phyloP scores from a whole-genome alignment of 2,888 invertebrate genomes.

The Baronia brevicornis region DNA sequence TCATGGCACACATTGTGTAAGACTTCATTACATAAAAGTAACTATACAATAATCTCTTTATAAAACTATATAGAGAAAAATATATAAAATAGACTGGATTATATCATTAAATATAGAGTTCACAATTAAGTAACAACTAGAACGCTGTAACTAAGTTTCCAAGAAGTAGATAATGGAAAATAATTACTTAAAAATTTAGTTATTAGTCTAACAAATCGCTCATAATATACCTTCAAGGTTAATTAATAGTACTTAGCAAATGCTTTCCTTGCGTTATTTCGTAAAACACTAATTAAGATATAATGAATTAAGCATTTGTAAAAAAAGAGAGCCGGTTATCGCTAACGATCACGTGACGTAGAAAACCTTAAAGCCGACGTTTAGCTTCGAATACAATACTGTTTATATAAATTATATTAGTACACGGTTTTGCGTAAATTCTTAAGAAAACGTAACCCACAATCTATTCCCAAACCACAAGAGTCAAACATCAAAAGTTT shows the following conservation, averaged over 20 bases:
- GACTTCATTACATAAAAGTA: slow-evolving; percentile 1
- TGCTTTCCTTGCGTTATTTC: no score
- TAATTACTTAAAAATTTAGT: no score
- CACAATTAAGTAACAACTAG: not conserved
- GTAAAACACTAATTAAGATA: slow-evolving; percentile 7
- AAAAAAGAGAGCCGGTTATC: slow-evolving; percentile 3
- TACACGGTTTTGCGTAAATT: slow-evolving; percentile 5
- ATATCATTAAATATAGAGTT: not conserved
- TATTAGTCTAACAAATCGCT: no score
- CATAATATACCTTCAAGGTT: no score
- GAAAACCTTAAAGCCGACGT: slow-evolving; percentile 10
- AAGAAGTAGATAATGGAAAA: no score
- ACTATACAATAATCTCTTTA: not conserved
- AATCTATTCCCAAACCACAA: slow-evolving; percentile 2
- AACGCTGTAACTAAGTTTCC: no score
- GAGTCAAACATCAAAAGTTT: slow-evolving; percentile 11
- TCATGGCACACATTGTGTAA: slow-evolving; percentile 4
- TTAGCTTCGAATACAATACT: slow-evolving; percentile 7
- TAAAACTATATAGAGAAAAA: not conserved
- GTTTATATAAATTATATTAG: not conserved
- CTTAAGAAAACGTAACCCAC: slow-evolving; percentile 1
- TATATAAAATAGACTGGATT: not conserved
- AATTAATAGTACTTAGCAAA: no score
- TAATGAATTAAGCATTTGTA: slow-evolving; percentile 4
- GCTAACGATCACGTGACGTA: slow-evolving; percentile 9